Evolutionary conservation across 2,797 vertebrate genomes (phyloP).

Genomic region (Rallus crepitans): DNA sequence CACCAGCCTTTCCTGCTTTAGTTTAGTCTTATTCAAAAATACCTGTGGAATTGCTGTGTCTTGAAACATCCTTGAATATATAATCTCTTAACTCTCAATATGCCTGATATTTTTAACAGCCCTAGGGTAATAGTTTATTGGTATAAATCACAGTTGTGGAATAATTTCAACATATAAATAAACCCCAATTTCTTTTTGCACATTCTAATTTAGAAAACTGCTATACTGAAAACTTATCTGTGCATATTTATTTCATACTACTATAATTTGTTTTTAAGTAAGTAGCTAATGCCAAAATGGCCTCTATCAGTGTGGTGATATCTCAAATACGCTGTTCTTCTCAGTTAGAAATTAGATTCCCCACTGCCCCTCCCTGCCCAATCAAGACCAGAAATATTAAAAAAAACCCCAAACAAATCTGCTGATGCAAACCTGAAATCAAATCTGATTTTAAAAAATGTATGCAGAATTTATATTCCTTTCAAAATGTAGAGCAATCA

Average conservation of each 20-base stretch:
- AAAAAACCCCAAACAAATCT: background rate
- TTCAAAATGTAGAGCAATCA: background rate
- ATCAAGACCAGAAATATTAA: background rate
- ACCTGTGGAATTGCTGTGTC: background rate
- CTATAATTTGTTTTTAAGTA: background rate
- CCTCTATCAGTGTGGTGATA: background rate
- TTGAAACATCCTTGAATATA: background rate
- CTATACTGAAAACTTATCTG: background rate
- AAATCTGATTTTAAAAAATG: background rate
- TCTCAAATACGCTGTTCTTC: background rate
- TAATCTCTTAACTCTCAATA: background rate
- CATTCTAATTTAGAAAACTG: background rate
- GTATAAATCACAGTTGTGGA: background rate
- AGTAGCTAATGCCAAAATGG: background rate
- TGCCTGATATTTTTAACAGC: background rate
- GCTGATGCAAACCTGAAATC: background rate
- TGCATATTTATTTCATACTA: background rate
- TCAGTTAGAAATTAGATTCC: background rate
- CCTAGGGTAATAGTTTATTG: background rate
- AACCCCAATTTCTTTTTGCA: background rate
- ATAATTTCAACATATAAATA: background rate
- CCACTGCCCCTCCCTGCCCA: too few relatives aligned
- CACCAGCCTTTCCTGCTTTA: background rate
- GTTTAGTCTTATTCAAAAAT: background rate
- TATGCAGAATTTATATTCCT: background rate